Evolutionary conservation across 1,140 invertebrate species (phyloP), one percentile per base, ranked within the genome.

Genomic region (Meloidogyne hapla): DNA sequence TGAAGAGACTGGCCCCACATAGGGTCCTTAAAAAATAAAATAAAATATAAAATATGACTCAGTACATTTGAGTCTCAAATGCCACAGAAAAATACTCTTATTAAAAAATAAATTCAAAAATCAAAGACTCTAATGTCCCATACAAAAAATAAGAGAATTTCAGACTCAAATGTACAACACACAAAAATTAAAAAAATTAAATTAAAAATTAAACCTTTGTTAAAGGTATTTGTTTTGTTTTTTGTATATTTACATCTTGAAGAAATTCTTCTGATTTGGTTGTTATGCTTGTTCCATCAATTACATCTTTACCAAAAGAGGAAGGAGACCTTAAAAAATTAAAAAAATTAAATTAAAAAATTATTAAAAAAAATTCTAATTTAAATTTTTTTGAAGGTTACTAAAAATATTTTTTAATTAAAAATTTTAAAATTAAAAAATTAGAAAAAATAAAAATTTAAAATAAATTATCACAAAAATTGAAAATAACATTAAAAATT

Each of bases 1-100:
- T 85, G 84, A 26, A 85, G 77, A 18, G 84, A 86, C 42, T 85
- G 84, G 12, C 84, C 84, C 82, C 82, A 85, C 21, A 84, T 64
- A 23, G 83, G 74, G 33, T 85, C 75, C 80, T 83, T 28, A n/a
- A 79, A 73, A 67, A 68, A 75, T 10, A n/a, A 38, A 38, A 68
- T 42, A 15, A 66, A 15, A 38, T 26, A n/a, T 45, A 48, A 26
- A n/a, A 38, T 28, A 64, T n/a, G n/a, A n/a, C n/a, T n/a, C n/a
- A n/a, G n/a, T n/a, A n/a, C n/a, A n/a, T n/a, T n/a, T n/a, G n/a
- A n/a, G n/a, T n/a, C n/a, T n/a, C n/a, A n/a, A n/a, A n/a, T n/a
- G n/a, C n/a, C n/a, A n/a, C n/a, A n/a, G n/a, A n/a, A n/a, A n/a
- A n/a, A n/a, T n/a, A n/a, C n/a, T n/a, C n/a, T n/a, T n/a, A n/a